Evolutionary conservation across 2,888 invertebrate species (phyloP).

Genomic region (Diarsia brunnea): DNA sequence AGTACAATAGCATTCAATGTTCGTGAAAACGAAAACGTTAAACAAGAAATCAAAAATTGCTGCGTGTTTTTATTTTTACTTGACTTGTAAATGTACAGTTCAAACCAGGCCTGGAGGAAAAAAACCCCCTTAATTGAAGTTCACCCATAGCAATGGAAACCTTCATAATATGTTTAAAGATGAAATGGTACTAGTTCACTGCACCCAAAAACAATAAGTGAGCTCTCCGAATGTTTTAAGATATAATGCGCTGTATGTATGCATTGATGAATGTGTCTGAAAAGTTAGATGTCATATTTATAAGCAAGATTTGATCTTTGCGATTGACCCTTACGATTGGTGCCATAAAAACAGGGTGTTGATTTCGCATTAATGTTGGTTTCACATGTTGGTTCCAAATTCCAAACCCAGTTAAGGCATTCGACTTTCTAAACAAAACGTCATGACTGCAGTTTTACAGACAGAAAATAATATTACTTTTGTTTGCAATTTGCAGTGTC

Average conservation of each 20-base stretch:
- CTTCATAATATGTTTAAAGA: background rate
- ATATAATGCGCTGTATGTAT: no score
- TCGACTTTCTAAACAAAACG: background rate
- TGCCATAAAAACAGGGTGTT: background rate
- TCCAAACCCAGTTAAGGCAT: background rate
- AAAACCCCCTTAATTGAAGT: background rate
- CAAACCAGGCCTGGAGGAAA: background rate
- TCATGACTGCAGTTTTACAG: background rate
- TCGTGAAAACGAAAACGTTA: no score
- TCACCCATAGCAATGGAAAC: background rate
- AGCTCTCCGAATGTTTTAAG: background rate
- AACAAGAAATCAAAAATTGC: no score
- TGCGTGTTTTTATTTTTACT: no score
- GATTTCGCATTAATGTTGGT: slow-evolving; percentile 1
- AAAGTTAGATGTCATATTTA: background rate
- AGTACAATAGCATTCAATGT: no score
- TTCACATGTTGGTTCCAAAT: background rate
- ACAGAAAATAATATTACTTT: background rate
- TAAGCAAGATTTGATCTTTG: background rate
- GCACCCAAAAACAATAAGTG: background rate
- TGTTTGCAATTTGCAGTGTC: background rate
- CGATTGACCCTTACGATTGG: slow-evolving; percentile 4
- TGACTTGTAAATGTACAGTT: background rate
- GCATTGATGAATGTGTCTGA: background rate
- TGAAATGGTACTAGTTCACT: background rate